Percentiles rank a stretch among this genome's conserved stretches.
These are phyloP conservation scores for Micrasema longulum DNA, from an alignment of 1,140 invertebrate genomes.

Conservation along the genomic window DNA sequence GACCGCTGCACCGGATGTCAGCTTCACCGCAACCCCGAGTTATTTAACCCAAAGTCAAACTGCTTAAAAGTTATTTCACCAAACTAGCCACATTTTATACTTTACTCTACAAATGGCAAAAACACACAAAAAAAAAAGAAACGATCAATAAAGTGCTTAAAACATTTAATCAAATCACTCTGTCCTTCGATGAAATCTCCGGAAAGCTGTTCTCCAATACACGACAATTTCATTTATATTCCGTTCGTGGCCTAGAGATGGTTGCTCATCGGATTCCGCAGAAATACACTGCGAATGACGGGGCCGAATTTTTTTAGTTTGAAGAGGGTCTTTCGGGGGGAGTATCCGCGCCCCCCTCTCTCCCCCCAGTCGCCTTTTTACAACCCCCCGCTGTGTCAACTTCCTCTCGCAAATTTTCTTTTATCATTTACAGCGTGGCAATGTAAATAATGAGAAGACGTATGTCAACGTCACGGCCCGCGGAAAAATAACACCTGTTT, in stretches of 20 bases:
- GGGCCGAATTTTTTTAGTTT: constrained; percentile 42
- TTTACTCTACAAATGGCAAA: too few relatives aligned
- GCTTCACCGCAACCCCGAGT: constrained; percentile 18
- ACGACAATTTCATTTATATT: constrained; percentile 31
- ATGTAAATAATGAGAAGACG: constrained; percentile 55
- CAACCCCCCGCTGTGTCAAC: constrained; percentile 35
- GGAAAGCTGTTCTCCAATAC: constrained; percentile 22
- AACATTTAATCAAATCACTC: constrained; percentile 11
- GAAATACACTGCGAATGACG: constrained; percentile 43
- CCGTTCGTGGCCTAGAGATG: constrained; percentile 22
- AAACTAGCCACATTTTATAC: too few relatives aligned
- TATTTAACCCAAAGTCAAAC: not conserved
- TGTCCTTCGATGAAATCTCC: constrained; percentile 25
- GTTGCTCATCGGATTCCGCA: constrained; percentile 37
- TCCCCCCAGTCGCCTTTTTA: constrained; percentile 10
- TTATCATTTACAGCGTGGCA: constrained; percentile 53
- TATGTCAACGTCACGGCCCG: constrained; percentile 51
- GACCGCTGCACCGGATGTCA: constrained; percentile 28
- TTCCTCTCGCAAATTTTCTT: constrained; percentile 53
- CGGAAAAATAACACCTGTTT: constrained; percentile 52
- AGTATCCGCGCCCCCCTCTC: not conserved
- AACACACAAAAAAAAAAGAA: too few relatives aligned
- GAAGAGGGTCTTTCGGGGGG: constrained; percentile 37
- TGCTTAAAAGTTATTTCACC: too few relatives aligned
- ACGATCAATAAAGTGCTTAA: constrained; percentile 2